A percentile compares a stretch with the other conserved stretches of the same genome.
Evolutionary conservation across 2,888 invertebrate genomes (phyloP).

Genomic region (Polymixis lichenea): DNA sequence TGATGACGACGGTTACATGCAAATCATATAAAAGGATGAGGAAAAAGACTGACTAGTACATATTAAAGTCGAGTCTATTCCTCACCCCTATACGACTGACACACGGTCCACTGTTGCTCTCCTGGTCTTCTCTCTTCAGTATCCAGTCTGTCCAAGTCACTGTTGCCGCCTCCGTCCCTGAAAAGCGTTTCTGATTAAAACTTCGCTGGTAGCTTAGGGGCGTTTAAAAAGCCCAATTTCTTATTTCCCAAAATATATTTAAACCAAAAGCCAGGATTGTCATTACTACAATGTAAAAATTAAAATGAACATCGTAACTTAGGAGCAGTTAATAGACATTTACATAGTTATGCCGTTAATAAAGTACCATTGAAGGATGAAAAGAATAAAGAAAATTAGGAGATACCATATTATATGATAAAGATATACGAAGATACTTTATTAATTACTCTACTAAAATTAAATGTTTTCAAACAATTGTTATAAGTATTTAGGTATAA

Average conservation of each 20-base stretch:
- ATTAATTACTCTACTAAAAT: background rate
- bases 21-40: slow-evolving; percentile 7
- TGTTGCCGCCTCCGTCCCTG: background rate
- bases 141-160: background rate
- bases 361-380: too few species aligned
- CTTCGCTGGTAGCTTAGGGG: background rate
- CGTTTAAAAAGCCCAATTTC: background rate
- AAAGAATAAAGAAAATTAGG: too few species aligned
- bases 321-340: too few species aligned
- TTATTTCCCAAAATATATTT: too few species aligned
- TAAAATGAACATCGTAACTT: too few species aligned
- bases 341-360: too few species aligned
- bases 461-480: background rate
- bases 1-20: background rate
- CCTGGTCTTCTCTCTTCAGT: background rate
- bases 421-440: background rate
- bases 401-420: background rate
- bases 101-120: too few species aligned
- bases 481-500: background rate
- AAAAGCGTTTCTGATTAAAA: background rate
- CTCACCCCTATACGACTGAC: slow-evolving; percentile 2
- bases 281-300: too few species aligned
- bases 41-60: slow-evolving; percentile 12
- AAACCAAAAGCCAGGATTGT: too few species aligned
- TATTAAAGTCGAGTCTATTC: background rate